Base-by-base conservation (phyloP, 2,113 vertebrate genomes). In the Amphiprion ocellaris region DNA sequence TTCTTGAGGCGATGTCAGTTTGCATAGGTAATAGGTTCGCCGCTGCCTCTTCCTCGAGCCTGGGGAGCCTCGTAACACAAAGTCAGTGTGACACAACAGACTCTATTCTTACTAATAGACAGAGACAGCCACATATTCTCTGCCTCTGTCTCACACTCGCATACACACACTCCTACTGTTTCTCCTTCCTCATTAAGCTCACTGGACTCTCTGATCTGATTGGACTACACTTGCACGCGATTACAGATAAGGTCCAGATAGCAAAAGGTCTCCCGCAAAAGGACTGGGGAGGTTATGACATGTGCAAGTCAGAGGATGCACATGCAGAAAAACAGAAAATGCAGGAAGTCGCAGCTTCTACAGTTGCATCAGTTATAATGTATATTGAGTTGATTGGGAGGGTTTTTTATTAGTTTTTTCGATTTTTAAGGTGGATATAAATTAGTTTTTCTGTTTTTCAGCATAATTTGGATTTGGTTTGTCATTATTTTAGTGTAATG, bases 11-110 rank as follows among this genome's bases (percentile, higher is more conserved):
- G 16, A 74, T 19, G 49, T 83, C 72, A 70, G 66, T 81, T 84
- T 89, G 69, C 76, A 81, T 83, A 85, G 77, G 84, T 90, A 87
- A 90, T 86, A 62, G 72, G 47, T 82, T 84, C 74, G 55, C 90
- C 17, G 49, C 69, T 66, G 41, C 56, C 44, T 79, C 77, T 78
- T 78, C 23, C 69, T 68, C 16, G 26, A 82, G 75, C 81, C 86
- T 74, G 15, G 60, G 72, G 70, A 63, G 60, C 58, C 30, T 3
- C 44, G 60, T 81, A 69, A 69, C 64, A 41, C 60, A 74, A 72
- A 87, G 76, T 67, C 16, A 33, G 60, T 64, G 50, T 83, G 87
- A 89, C 88, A 79, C 24, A 53, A 58, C 26, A 77, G 56, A 55
- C 59, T 84, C 9, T 7, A 12, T 47, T 79, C 46, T 37, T 28